Percentiles rank a stretch among this genome's conserved stretches.
phyloP scores from a whole-genome alignment of 23 tunicate species.

The Halocynthia roretzi region DNA sequence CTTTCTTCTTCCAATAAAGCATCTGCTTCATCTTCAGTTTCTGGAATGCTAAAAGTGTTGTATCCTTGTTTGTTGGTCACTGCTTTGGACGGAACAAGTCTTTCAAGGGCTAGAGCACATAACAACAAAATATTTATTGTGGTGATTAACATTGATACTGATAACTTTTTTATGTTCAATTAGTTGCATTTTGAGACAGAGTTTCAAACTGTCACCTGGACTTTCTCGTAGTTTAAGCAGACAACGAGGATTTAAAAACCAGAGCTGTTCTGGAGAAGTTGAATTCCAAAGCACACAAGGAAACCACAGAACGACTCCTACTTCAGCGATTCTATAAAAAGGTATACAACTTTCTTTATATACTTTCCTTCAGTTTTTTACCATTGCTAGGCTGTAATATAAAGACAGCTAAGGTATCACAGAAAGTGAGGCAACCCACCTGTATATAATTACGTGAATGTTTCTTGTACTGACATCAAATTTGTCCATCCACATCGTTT shows the following conservation, averaged over 20 bases:
- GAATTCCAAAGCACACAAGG: constrained; percentile 92
- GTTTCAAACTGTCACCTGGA: constrained; percentile 23
- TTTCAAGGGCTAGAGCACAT: no score
- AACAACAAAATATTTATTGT: not conserved
- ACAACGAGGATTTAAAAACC: constrained; percentile 88
- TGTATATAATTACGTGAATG: constrained; percentile 59
- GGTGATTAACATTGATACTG: not conserved
- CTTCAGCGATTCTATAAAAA: constrained; percentile 65
- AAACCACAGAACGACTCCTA: constrained; percentile 92
- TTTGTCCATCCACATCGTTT: constrained; percentile 61
- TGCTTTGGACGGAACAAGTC: not conserved
- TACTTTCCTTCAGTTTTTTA: not conserved
- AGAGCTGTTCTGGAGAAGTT: constrained; percentile 72
- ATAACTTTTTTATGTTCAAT: not conserved
- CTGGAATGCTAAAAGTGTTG: constrained; percentile 9
- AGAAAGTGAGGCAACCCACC: constrained; percentile 28
- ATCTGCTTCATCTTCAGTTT: not conserved
- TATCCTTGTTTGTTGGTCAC: not conserved
- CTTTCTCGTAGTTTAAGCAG: constrained; percentile 48
- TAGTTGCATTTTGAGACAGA: not conserved
- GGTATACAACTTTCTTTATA: not conserved
- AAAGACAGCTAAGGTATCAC: not conserved
- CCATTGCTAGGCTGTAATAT: not conserved
- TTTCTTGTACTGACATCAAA: constrained; percentile 68
- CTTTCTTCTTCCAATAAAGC: constrained; percentile 8